Conservation (phyloP, 2,797 vertebrate genomes). For the Lycodopsis pacificus region DNA sequence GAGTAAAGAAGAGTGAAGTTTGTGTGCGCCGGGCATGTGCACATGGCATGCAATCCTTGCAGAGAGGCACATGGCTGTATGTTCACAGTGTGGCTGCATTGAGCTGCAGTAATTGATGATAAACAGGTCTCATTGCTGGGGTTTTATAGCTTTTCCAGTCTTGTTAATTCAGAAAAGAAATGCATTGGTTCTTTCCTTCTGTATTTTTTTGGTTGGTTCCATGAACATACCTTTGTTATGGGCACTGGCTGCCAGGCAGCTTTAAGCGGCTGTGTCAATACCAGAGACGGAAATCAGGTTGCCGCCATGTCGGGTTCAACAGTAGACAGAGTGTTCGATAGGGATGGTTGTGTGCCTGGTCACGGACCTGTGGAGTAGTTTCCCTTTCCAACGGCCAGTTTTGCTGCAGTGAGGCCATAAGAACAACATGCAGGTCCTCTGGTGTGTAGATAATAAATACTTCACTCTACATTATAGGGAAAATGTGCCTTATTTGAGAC, state of each 20-base stretch:
- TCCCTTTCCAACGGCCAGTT: conserved; percentile 33
- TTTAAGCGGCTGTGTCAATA: conserved; percentile 79
- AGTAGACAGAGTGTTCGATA: conserved; percentile 71
- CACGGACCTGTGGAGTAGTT: conserved; percentile 19
- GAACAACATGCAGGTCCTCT: not conserved
- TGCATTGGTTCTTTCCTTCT: conserved; percentile 71
- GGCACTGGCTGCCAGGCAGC: conserved; percentile 61
- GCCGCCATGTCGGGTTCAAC: conserved; percentile 66
- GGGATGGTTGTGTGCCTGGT: conserved; percentile 38
- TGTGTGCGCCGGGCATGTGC: conserved; percentile 49
- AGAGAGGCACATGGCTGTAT: conserved; percentile 61
- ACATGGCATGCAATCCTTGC: conserved; percentile 52
- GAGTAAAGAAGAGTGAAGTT: conserved; percentile 51
- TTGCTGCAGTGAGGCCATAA: conserved; percentile 8
- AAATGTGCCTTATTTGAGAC: conserved; percentile 16
- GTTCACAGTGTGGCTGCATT: conserved; percentile 69
- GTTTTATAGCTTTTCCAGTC: conserved; percentile 82
- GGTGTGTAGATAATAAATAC: conserved; percentile 18
- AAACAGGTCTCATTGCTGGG: conserved; percentile 74
- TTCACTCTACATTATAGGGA: conserved; percentile 2
- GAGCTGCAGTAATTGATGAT: conserved; percentile 74
- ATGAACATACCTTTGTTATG: conserved; percentile 83
- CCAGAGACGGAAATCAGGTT: conserved; percentile 81
- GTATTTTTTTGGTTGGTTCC: conserved; percentile 63
- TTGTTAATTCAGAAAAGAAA: conserved; percentile 79